Evolutionary conservation across 2,113 vertebrate genomes (phyloP).

Genomic region (Gymnarchus niloticus): DNA sequence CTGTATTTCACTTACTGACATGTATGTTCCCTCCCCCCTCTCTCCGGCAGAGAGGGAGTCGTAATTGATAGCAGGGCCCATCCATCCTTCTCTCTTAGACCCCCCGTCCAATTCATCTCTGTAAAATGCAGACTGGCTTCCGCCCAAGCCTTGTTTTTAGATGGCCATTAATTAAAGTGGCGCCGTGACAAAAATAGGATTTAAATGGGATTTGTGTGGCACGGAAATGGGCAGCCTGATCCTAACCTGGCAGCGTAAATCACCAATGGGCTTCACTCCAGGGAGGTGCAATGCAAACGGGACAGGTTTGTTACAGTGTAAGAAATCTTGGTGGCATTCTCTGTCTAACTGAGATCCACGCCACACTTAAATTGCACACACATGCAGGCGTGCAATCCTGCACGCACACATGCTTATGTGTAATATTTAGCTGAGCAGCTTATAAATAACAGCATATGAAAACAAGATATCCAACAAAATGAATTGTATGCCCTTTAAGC

Average conservation of each 20-base stretch:
- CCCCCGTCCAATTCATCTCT: slow-evolving; percentile 63
- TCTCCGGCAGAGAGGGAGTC: slow-evolving; percentile 44
- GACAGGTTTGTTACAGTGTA: background rate
- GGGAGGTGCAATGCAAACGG: slow-evolving; percentile 3
- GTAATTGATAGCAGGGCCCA: slow-evolving; percentile 67
- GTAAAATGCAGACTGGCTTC: slow-evolving; percentile 62
- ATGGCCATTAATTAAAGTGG: slow-evolving; percentile 65
- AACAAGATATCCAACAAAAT: background rate
- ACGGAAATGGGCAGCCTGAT: slow-evolving; percentile 52
- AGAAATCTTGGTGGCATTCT: background rate
- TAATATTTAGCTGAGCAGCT: background rate
- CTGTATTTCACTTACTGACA: slow-evolving; percentile 35
- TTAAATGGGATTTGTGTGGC: slow-evolving; percentile 54
- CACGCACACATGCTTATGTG: too few relatives aligned
- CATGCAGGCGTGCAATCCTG: too few relatives aligned
- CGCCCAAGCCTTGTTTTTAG: slow-evolving; percentile 60
- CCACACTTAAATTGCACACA: background rate
- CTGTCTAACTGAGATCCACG: background rate
- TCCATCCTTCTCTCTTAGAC: slow-evolving; percentile 64
- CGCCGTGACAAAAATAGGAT: slow-evolving; percentile 60
- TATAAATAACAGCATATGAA: background rate
- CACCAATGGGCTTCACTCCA: slow-evolving; percentile 42
- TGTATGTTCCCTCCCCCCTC: slow-evolving; percentile 44
- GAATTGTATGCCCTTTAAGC: background rate
- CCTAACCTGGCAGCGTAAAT: slow-evolving; percentile 61